phyloP scores from a whole-genome alignment of 2,888 invertebrate genomes.

The Cataglyphis cursor region DNA sequence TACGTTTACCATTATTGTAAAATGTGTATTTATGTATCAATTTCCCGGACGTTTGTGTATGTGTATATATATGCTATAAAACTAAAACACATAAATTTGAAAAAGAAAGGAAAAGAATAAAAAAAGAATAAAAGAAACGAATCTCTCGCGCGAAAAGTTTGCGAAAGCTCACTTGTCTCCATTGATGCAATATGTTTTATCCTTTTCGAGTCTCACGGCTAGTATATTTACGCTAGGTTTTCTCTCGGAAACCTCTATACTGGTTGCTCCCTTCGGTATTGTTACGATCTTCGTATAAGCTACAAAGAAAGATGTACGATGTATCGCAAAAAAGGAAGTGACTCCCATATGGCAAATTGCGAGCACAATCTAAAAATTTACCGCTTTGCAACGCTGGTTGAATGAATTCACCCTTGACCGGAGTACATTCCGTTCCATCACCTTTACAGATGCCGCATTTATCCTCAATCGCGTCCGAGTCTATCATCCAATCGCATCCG shows the following conservation, averaged over 20 bases:
- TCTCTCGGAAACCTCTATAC: slow-evolving; percentile 92
- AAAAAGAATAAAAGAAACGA: background rate
- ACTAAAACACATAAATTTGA: slow-evolving; percentile 19
- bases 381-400: background rate
- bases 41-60: background rate
- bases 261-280: slow-evolving; percentile 93
- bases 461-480: slow-evolving; percentile 93
- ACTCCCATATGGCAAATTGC: slow-evolving; percentile 1
- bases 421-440: slow-evolving; percentile 93
- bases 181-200: slow-evolving; percentile 92
- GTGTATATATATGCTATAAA: background rate
- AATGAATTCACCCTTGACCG: slow-evolving; percentile 88
- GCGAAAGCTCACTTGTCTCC: slow-evolving; percentile 87
- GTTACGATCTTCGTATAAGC: slow-evolving; percentile 89
- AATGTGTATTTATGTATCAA: slow-evolving; percentile 28
- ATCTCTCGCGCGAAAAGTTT: slow-evolving; percentile 17
- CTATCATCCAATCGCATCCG: slow-evolving; percentile 96
- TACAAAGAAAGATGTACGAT: slow-evolving; percentile 76
- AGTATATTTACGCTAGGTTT: slow-evolving; percentile 89
- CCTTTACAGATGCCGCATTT: slow-evolving; percentile 96
- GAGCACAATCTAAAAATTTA: slow-evolving; percentile 32
- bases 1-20: slow-evolving; percentile 37
- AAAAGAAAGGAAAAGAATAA: background rate
- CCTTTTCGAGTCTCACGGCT: slow-evolving; percentile 91
- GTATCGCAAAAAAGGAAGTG: slow-evolving; percentile 23